A percentile compares a stretch with the other conserved stretches of the same genome.
These are phyloP conservation scores for Thereva nobilitata DNA, from an alignment of 2,888 invertebrate species.

Conservation along the genomic window DNA sequence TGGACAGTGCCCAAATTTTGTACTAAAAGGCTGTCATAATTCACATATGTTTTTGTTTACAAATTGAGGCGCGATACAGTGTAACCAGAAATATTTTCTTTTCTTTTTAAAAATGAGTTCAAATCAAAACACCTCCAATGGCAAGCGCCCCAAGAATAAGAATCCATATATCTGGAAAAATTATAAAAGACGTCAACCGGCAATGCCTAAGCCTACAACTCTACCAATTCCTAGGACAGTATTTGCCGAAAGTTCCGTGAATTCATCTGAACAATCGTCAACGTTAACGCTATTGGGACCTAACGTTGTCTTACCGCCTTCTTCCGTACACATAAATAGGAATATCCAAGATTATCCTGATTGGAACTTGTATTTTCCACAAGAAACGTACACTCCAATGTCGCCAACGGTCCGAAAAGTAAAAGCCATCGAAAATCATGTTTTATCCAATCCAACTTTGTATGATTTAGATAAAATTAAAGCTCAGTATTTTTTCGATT, in stretches of 20 bases:
- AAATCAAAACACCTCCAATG: no score
- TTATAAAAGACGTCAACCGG: not conserved
- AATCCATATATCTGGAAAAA: no score
- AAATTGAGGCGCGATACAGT: no score
- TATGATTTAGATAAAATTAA: slow-evolving; percentile 48
- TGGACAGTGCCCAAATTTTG: no score
- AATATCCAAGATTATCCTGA: slow-evolving; percentile 62
- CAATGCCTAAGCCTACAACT: not conserved
- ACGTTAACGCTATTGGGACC: slow-evolving; percentile 39
- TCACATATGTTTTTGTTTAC: no score
- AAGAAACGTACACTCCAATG: slow-evolving; percentile 62
- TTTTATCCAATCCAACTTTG: slow-evolving; percentile 49
- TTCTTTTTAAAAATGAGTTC: no score
- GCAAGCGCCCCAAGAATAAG: no score
- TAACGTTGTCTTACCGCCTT: slow-evolving; percentile 58
- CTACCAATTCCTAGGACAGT: not conserved
- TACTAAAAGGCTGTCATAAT: no score
- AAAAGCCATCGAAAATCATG: slow-evolving; percentile 62
- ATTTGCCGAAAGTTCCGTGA: not conserved
- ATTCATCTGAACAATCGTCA: not conserved
- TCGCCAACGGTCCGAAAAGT: slow-evolving; percentile 61
- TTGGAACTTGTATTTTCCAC: slow-evolving; percentile 80
- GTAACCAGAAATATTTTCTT: no score
- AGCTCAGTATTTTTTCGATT: slow-evolving; percentile 45
- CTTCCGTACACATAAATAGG: slow-evolving; percentile 52